Base-by-base conservation (phyloP, 2,797 vertebrate genomes). In the Jordanella pulchra region DNA sequence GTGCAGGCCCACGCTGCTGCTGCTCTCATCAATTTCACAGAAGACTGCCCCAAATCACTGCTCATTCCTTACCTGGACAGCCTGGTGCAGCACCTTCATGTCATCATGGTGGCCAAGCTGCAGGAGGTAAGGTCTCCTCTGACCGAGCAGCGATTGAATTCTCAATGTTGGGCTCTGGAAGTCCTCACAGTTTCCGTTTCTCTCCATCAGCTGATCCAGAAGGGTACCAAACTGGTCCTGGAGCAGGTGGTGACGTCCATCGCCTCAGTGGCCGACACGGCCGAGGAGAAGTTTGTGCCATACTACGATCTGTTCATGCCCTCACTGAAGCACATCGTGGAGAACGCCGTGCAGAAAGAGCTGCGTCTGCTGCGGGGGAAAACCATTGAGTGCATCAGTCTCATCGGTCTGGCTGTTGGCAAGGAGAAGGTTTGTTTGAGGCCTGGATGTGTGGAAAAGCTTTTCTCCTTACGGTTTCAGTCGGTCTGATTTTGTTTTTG, bases 221-320 rank as follows among this genome's bases (percentile, higher is more conserved):
- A 99, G 89, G 98, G 98, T 72, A 99, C 97, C 80, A 99, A 99
- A 71, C 94, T 99, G 86, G 98, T 99, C 63, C 92, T 99, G 93
- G 98, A 99, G 91, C 98, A 99, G 93, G 97, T 99, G 81, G 98
- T 99, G 93, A 99, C 98, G 0, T 99, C 98, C 79, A 99, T 99
- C 71, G 98, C 98, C 2, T 99, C 98, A 0, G 98, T 99, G 87
- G 98, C 98, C 0, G 98, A 99, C 93, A 99, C 98, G 0, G 98
- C 97, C 0, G 98, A 99, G 91, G 98, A 99, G 87, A 98, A 97
- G 82, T 99, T 99, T 83, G 98, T 99, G 88, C 98, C 97, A 0
- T 99, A 99, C 82, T 99, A 99, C 70, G 97, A 99, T 83, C 92
- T 97, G 74, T 99, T 99, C 93, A 99, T 99, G 97, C 96, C 98